phyloP scores from a whole-genome alignment of 2,113 vertebrate genomes.

The Camarhynchus parvulus region DNA sequence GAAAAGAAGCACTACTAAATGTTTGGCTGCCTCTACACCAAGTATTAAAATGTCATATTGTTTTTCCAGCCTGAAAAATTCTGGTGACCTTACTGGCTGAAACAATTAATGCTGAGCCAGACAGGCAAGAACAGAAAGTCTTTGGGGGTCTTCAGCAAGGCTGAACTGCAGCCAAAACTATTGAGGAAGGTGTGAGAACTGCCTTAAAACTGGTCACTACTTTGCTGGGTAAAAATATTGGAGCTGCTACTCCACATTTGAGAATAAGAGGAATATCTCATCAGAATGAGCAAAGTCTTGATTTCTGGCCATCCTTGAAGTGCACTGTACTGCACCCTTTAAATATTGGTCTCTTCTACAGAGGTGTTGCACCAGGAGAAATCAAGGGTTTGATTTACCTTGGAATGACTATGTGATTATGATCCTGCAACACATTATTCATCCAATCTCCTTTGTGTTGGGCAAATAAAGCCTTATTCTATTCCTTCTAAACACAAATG shows the following conservation, averaged over 20 bases:
- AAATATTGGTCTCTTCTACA: neutral
- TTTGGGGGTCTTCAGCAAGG: neutral
- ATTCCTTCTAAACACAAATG: neutral
- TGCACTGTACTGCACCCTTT: neutral
- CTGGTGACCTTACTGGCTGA: neutral
- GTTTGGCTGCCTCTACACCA: neutral
- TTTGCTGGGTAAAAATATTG: neutral
- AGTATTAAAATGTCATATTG: constrained; percentile 3
- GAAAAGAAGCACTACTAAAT: neutral
- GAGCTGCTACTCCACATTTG: neutral
- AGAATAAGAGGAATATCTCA: neutral
- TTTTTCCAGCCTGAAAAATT: constrained; percentile 20
- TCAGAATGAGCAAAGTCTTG: neutral
- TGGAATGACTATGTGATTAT: neutral
- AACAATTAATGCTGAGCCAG: neutral
- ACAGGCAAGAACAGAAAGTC: neutral
- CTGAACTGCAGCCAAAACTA: neutral
- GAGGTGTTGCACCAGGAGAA: neutral
- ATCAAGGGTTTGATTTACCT: neutral
- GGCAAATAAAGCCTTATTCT: neutral
- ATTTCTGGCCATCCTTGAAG: neutral
- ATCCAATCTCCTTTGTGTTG: neutral
- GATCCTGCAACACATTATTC: neutral
- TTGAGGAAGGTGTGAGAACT: neutral
- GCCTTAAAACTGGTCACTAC: neutral